A percentile compares a stretch with the other conserved stretches of the same genome.
phyloP scores from a whole-genome alignment of 1,140 invertebrate genomes.

The Carcinoscorpius rotundicauda region DNA sequence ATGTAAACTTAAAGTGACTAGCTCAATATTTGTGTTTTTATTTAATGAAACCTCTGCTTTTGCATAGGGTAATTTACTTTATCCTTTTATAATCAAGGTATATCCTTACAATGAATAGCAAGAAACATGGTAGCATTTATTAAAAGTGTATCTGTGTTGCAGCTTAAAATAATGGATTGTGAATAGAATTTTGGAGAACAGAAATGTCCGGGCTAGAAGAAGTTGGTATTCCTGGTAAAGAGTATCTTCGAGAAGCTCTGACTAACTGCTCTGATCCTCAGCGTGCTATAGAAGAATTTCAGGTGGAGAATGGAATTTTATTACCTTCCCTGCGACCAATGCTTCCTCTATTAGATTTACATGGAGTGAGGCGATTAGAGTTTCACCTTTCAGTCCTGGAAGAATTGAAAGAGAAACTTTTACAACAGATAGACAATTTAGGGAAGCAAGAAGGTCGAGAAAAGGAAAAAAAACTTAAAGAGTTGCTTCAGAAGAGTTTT shows the following conservation, averaged over 20 bases:
- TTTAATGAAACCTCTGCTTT: too few species aligned
- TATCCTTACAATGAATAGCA: too few species aligned
- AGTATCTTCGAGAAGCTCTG: slow-evolving; percentile 74
- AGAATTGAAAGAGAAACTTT: slow-evolving; percentile 77
- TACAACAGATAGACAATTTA: slow-evolving; percentile 76
- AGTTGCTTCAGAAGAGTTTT: slow-evolving; percentile 84
- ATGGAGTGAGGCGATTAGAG: slow-evolving; percentile 78
- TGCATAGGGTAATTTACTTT: too few species aligned
- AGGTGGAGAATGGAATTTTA: slow-evolving; percentile 54
- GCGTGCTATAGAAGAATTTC: slow-evolving; percentile 95
- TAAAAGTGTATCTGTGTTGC: too few species aligned
- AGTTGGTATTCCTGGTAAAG: slow-evolving; percentile 79
- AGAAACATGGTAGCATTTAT: too few species aligned
- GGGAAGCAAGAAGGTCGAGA: slow-evolving; percentile 60
- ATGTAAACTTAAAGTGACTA: too few species aligned
- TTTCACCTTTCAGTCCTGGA: slow-evolving; percentile 93
- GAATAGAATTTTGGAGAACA: neutral
- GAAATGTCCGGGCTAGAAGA: slow-evolving; percentile 57
- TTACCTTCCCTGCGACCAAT: slow-evolving; percentile 84
- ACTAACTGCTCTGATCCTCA: slow-evolving; percentile 92
- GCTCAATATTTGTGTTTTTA: too few species aligned
- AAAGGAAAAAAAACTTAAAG: slow-evolving; percentile 61
- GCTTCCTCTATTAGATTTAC: slow-evolving; percentile 84
- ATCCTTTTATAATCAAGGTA: too few species aligned
- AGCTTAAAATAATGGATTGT: too few species aligned